Evolutionary conservation across 2,888 invertebrate genomes (phyloP), one percentile per base, ranked within the genome.

Genomic region (Pollenia angustigena): DNA sequence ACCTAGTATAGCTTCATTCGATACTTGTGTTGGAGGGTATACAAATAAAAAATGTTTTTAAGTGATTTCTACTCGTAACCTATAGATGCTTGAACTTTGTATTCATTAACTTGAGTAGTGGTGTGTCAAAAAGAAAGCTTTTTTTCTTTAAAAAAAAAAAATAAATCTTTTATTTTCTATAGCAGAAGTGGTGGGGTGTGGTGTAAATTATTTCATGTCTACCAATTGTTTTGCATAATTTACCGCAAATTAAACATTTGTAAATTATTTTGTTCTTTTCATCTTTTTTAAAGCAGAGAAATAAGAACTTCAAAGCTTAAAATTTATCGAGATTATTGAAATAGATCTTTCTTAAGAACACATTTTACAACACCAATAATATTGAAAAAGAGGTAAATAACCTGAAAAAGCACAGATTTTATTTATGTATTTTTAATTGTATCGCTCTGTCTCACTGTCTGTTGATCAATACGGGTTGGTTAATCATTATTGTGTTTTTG

Each of bases 201-300:
- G 12, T 72, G 32, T 64, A 56, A 71, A 71, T 62, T 44, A 62
- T 72, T 60, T 68, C 44, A 84, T 74, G 58, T 74, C 46, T n/a
- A 44, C 40, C 72, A 78, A 79, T 79, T 79, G 83, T 79, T 84
- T 83, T 66, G 68, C 71, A 64, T 83, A 83, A 78, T 78, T 78
- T 69, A 71, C 60, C n/a, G 18, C 42, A 64, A 78, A 66, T 72
- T 74, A 74, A 79, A 72, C 42, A 62, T 54, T 71, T 82, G 23
- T 54, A 48, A 75, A 60, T 32, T 32, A 32, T 32, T 32, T 32
- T 32, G 4, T 32, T 32, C 32, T 32, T 32, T 32, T 32, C 32
- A 44, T 4, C 44, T 44, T 4, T 74, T 44, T 1, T 60, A 44
- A 74, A 48, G 2, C 42, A 56, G 12, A 6, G 16, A 48, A 64